Conservation (phyloP, 1,140 invertebrate genomes). For the Chrysopa pallens region DNA sequence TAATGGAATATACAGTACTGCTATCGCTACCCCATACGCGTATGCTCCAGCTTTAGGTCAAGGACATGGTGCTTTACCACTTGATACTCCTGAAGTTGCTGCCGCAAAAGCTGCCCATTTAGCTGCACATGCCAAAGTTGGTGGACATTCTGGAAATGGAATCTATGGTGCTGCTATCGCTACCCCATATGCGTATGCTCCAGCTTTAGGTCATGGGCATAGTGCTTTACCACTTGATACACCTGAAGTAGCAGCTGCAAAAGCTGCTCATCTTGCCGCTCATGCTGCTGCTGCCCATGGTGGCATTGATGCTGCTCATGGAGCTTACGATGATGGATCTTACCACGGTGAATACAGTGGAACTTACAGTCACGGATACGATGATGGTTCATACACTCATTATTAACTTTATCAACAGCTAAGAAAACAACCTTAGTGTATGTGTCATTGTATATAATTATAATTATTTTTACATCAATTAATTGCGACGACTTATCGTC, state of each 20-base stretch:
- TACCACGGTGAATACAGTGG: slow-evolving; percentile 4
- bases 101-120: slow-evolving; percentile 20
- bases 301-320: slow-evolving; percentile 2
- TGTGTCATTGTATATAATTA: no score
- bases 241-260: slow-evolving; percentile 14
- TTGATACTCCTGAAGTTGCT: slow-evolving; percentile 27
- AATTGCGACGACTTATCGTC: no score
- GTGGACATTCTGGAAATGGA: slow-evolving; percentile 6
- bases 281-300: slow-evolving; percentile 3
- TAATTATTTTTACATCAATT: no score
- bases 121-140: slow-evolving; percentile 16
- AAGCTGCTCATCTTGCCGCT: slow-evolving; percentile 18
- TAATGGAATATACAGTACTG: no score
- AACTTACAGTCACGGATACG: no score
- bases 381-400: no score
- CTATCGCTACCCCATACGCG: no score
- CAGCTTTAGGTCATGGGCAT: slow-evolving; percentile 2
- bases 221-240: slow-evolving; percentile 1
- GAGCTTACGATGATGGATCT: slow-evolving; percentile 1
- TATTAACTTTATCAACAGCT: no score
- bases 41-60: no score
- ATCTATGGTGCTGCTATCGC: background rate
- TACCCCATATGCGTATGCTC: background rate
- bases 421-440: no score
- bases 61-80: slow-evolving; percentile 12